Conservation (phyloP, 2,888 invertebrate genomes). For the Athalia circularis region DNA sequence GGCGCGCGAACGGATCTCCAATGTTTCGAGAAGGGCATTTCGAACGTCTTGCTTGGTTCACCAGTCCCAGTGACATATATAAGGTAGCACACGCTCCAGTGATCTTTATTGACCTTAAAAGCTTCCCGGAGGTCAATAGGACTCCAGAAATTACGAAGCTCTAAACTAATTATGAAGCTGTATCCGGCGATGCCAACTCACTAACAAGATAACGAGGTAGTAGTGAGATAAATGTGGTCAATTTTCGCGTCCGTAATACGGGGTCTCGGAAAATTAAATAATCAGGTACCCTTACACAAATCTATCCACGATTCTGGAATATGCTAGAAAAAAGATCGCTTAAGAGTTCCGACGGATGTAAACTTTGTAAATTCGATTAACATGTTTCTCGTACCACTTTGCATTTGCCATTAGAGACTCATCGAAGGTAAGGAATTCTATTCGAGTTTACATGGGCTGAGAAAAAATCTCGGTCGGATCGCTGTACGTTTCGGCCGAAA, state of each 20-base stretch:
- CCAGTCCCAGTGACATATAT: slow-evolving; percentile 14
- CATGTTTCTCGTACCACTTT: neutral
- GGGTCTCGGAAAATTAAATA: no score
- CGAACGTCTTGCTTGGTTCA: slow-evolving; percentile 20
- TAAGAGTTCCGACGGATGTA: no score
- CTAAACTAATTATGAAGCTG: neutral
- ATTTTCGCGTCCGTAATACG: no score
- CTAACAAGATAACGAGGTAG: no score
- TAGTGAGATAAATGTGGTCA: no score
- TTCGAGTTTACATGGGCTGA: neutral
- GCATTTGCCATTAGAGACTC: neutral
- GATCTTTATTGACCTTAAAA: slow-evolving; percentile 4
- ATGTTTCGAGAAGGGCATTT: slow-evolving; percentile 15
- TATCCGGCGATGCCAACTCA: no score
- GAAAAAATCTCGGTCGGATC: neutral
- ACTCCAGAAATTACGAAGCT: neutral
- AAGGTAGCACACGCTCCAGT: slow-evolving; percentile 11
- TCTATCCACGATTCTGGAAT: no score
- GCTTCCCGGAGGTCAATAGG: slow-evolving; percentile 2
- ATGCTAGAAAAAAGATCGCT: no score
- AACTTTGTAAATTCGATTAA: no score
- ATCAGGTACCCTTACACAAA: no score
- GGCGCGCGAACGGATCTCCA: slow-evolving; percentile 21
- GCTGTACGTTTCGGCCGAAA: neutral
- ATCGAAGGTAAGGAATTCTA: neutral